Percentiles rank a stretch among this genome's conserved stretches.
Conservation (phyloP, 1,140 invertebrate genomes). For the Solen grandis region DNA sequence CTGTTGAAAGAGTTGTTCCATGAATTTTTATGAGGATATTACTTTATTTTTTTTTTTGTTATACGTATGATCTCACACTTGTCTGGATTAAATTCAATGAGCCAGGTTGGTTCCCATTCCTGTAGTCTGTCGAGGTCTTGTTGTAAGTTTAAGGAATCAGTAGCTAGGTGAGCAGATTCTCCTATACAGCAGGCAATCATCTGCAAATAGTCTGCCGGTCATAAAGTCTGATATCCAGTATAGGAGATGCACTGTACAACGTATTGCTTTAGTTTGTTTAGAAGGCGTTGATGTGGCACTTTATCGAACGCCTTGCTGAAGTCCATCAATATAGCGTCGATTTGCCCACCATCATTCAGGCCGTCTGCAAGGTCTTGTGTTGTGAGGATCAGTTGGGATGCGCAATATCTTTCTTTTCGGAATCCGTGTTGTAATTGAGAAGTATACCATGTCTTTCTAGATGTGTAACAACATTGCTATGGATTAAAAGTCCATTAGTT, state of each 20-base stretch:
- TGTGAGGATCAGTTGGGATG: slow-evolving; percentile 38
- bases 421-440: slow-evolving; percentile 45
- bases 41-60: too few relatives aligned
- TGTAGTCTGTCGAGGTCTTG: slow-evolving; percentile 29
- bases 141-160: slow-evolving; percentile 6
- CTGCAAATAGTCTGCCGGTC: background rate
- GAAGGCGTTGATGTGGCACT: slow-evolving; percentile 15
- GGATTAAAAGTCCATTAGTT: slow-evolving; percentile 37
- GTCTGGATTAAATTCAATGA: slow-evolving; percentile 46
- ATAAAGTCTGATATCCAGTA: background rate
- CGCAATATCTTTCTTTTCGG: slow-evolving; percentile 21
- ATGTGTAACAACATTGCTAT: slow-evolving; percentile 45
- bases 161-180: background rate
- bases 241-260: background rate
- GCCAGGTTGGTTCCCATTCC: slow-evolving; percentile 44
- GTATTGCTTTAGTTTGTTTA: background rate
- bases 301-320: slow-evolving; percentile 19
- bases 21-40: too few relatives aligned
- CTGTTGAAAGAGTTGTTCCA: background rate
- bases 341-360: background rate
- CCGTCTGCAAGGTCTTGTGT: slow-evolving; percentile 20
- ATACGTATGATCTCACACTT: slow-evolving; percentile 38
- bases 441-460: slow-evolving; percentile 35
- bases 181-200: slow-evolving; percentile 9
- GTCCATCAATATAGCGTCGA: background rate